These are phyloP conservation scores for Parthenolecanium corni DNA, from an alignment of 2,888 invertebrate genomes.

Conservation along the genomic window DNA sequence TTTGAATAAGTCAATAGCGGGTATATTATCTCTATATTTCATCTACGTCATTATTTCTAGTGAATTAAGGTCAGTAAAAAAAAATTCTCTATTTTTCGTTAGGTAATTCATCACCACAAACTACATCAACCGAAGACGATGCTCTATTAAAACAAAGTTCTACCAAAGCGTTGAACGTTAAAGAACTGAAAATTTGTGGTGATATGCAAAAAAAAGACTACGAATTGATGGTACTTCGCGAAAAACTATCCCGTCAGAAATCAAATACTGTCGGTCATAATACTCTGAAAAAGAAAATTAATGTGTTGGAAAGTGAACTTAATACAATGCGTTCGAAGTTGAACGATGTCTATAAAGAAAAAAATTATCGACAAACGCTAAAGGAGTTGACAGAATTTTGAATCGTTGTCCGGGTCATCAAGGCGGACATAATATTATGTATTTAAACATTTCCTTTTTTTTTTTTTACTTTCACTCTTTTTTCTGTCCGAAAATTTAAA, in stretches of 20 bases:
- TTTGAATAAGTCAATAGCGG: conserved; percentile 9
- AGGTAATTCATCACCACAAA: too few species aligned
- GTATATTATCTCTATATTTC: background rate
- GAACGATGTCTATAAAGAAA: conserved; percentile 14
- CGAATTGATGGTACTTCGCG: conserved; percentile 12
- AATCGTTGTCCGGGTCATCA: too few species aligned
- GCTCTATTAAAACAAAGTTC: background rate
- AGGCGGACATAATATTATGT: too few species aligned
- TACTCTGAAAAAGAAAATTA: conserved; percentile 7
- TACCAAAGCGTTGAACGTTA: background rate
- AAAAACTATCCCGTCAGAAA: conserved; percentile 12
- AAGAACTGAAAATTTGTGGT: conserved; percentile 15
- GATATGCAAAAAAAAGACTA: conserved; percentile 14
- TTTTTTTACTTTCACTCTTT: too few species aligned
- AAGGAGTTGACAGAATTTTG: conserved; percentile 25
- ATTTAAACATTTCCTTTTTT: too few species aligned
- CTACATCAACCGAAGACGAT: background rate
- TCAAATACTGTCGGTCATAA: conserved; percentile 9
- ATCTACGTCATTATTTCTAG: too few species aligned
- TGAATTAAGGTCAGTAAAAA: too few species aligned
- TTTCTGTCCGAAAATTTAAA: too few species aligned
- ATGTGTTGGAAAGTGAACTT: background rate
- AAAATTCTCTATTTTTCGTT: too few species aligned
- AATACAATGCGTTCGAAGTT: background rate
- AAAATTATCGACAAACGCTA: conserved; percentile 16